Evolutionary conservation across 2,888 invertebrate genomes (phyloP), one percentile per base, ranked within the genome.

Genomic region (Augiades crinisus): DNA sequence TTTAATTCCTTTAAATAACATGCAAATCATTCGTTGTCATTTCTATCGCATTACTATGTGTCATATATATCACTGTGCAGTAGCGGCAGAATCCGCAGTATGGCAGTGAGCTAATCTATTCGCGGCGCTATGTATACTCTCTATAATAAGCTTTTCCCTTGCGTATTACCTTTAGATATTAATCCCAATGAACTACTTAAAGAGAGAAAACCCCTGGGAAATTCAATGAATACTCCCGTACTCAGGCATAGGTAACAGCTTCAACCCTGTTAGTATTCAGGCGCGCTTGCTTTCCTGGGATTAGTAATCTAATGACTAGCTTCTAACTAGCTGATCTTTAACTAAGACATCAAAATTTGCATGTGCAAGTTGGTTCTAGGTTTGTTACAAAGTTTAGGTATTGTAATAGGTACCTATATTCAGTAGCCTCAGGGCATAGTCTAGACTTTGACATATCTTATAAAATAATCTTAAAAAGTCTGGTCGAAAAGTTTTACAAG

Each of bases 231-330:
- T 34, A 34, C 43, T 43, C 2, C 19, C 19, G 5, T 3, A 17
- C 3, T 37, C 22, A 17, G 47, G 40, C 40, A 40, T 33, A 47
- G 40, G 47, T 38, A 47, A n/a, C n/a, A n/a, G 21, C 40, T 12
- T 30, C 30, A 24, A 31, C 31, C 40, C 27, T 16, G 34, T 50
- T 50, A 50, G 49, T 50, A 50, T 50, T 50, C 47, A 40, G 16
- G 40, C 12, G 31, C 19, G 19, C 21, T 7, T 17, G 34, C 49
- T 34, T 49, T 36, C 49, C 27, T 36, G 41, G 43, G 34, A 43
- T 50, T 36, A 36, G 43, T 43, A 50, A 50, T 50, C 43, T 43
- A 50, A 50, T 50, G 50, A 50, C 50, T 41, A 34, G n/a, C 36
- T 46, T 34, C 49, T n/a, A 41, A 47, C 33, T 49, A 33, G 40